Base-by-base conservation (phyloP, 23 tunicate species). In the Halocynthia roretzi region DNA sequence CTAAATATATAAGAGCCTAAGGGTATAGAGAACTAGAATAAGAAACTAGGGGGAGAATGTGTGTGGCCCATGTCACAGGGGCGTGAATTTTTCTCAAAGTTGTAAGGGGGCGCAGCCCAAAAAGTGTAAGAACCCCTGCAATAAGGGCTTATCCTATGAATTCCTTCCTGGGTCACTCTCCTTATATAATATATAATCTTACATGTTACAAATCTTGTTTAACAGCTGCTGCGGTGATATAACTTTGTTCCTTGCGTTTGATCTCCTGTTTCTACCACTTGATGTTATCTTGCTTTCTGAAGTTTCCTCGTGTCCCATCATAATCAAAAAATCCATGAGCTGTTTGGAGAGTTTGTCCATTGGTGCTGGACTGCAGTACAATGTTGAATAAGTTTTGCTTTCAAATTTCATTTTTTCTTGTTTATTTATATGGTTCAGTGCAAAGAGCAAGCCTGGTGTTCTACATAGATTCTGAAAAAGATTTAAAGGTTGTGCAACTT, bases 161-260 rank as follows among this genome's bases (percentile, higher is more conserved):
- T 31, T 31, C 44, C 44, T 31, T 31, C 44, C 44, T 31, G 44
- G 44, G 44, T 31, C 44, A 31, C 44, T 31, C 19, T 11, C 18
- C n/a, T 17, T 9, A 5, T 19, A 67, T 17, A 77, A 77, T 12
- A 63, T 18, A 18, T n/a, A 49, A 73, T n/a, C 80, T 82, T 64
- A 82, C 86, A 73, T 72, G 52, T 68, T 8, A 76, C 92, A 86
- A 23, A 86, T 81, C 61, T 86, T 77, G 76, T 58, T 76, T 23
- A 86, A 86, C 51, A 86, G 53, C n/a, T 52, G 14, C 62, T 76
- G 72, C 0, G 92, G 92, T 14, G 81, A 65, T 23, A 76, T 56
- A 52, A 68, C 65, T 52, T 69, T 71, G 18, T 40, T 49, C 21
- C 84, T 51, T n/a, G 12, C 23, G 44, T 40, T 67, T 52, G 40